Base-by-base conservation (phyloP, 2,888 invertebrate genomes). In the Theodoxus fluviatilis region DNA sequence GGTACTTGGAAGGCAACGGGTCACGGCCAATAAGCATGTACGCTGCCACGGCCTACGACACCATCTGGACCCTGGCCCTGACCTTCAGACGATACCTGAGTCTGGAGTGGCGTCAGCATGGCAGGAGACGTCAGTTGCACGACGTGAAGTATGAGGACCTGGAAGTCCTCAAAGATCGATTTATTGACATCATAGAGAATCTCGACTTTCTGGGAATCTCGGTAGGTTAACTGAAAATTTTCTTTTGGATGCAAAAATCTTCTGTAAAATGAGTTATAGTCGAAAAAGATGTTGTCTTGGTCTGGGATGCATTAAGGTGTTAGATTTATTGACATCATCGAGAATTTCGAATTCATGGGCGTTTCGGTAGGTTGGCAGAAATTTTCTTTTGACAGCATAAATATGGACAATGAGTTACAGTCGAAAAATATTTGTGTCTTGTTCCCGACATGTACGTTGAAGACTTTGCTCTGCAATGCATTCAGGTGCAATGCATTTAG, bases 1-100 rank as follows among this genome's bases (percentile, higher is more conserved):
- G 91, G 76, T 90, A 92, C 88, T 88, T 89, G 37, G 87, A 84
- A 3, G 75, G 78, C 9, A 81, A 83, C 37, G 79, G 81, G 6
- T 75, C 81, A 6, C 75, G 76, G 3, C 85, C 85, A 0, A 76
- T 84, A 68, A 87, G 86, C 65, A 83, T 85, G 4, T 93, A 91
- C 86, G 93, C 94, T 0, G 92, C 92, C 0, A 93, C 94, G 82
- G 92, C 94, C 0, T 96, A 95, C 85, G 96, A 96, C 84, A 95
- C 95, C 0, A 92, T 96, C 0, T 96, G 95, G 95, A 92, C 94
- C 0, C 93, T 95, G 79, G 94, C 94, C 0, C 84, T 94, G 33
- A 92, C 94, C 0, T 86, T 96, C 68, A 90, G 90, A 18, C 22
- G 55, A 55, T 43, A 15, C 43, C 18, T 12, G 18, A 28, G n/a